Conservation (phyloP, 2,113 vertebrate species). For the Misgurnus anguillicaudatus region DNA sequence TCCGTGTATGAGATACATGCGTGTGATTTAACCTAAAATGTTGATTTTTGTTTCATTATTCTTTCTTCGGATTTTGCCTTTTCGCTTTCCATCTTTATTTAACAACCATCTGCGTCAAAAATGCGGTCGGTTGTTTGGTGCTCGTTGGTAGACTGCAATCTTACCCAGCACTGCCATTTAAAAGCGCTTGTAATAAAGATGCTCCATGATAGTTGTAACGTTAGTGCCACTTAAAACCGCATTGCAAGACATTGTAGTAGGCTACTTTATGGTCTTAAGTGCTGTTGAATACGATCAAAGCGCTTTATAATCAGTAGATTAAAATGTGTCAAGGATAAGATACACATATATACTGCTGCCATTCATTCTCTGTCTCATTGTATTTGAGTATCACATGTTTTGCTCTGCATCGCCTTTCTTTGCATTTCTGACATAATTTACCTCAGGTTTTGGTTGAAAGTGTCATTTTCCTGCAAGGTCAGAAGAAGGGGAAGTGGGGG, state of each 20-base stretch:
- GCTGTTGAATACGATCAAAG: background rate
- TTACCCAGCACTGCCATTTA: conserved; percentile 49
- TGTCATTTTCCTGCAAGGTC: conserved; percentile 60
- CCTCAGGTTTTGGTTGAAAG: background rate
- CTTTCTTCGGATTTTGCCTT: background rate
- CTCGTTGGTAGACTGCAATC: conserved; percentile 28
- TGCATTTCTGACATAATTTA: background rate
- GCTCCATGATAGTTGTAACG: conserved; percentile 10
- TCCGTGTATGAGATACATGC: conserved; percentile 41
- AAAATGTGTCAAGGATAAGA: conserved; percentile 9
- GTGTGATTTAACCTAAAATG: conserved; percentile 14
- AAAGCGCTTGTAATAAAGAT: conserved; percentile 16
- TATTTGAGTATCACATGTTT: background rate
- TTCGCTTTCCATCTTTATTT: background rate
- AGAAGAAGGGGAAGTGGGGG: conserved; percentile 54
- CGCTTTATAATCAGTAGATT: background rate
- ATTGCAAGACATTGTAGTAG: background rate
- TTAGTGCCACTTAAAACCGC: conserved; percentile 1
- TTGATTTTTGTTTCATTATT: background rate
- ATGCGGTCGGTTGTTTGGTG: conserved; percentile 1
- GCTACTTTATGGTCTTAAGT: background rate
- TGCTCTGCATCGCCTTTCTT: background rate
- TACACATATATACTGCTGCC: background rate
- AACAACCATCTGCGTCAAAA: background rate
- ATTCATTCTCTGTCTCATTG: background rate